Evolutionary conservation across 64 coral and sea anemone species (phyloP), one percentile per base, ranked within the genome.

Genomic region (Pocillopora damicornis): DNA sequence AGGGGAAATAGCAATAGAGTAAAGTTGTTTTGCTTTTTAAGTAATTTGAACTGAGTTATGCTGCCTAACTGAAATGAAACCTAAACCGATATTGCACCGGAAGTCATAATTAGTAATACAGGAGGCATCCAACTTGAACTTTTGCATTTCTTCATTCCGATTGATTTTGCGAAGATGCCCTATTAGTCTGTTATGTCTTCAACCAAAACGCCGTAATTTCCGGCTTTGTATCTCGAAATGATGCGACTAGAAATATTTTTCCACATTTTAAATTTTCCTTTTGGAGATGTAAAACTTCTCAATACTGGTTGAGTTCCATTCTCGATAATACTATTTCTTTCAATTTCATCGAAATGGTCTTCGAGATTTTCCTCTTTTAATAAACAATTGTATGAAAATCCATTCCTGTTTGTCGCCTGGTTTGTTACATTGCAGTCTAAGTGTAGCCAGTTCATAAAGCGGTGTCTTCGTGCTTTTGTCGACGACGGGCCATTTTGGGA

Each of bases 111-210:
- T 64, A 65, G 13, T 63, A 38, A 15, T 20, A 66, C 60, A 12
- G 2, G 22, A 23, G 18, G 18, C 14, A 13, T 35, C 13, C 34
- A 60, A 51, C 45, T 76, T 45, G 42, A 38, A 75, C 34, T 51
- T 14, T 45, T 76, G 37, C 36, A 76, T 42, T 76, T 17, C 42
- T 37, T 18, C 16, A 22, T 82, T 64, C 17, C 61, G 3, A 65
- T 63, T 36, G 37, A 64, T 11, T 81, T 66, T 82, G 79, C 60
- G 63, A 36, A 6, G 45, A 18, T 3, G 62, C 66, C 10, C 22
- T 80, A 80, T 80, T 67, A 37, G 16, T 83, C 64, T 83, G 63
- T 83, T 83, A 20, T 69, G 63, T 83, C 81, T 83, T 83, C 81
- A 71, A 51, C 66, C 38, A 83, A 83, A n/a, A 83, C 35, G 37